Conservation (phyloP, 1,140 invertebrate genomes). For the Globodera rostochiensis region DNA sequence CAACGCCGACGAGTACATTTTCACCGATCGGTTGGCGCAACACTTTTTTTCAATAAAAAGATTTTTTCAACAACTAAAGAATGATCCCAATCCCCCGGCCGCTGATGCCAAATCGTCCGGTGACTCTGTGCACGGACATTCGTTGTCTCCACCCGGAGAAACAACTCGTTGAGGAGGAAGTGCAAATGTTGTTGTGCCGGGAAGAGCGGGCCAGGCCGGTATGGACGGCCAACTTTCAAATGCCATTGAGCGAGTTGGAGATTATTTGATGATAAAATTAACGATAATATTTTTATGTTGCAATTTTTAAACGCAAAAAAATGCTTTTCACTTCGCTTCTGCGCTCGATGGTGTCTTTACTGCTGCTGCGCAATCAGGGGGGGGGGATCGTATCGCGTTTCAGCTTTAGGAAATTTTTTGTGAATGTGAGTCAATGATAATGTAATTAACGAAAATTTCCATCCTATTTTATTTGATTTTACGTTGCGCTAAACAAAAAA, state of each 20-base stretch:
- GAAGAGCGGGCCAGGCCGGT: conserved; percentile 37
- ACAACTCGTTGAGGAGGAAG: conserved; percentile 44
- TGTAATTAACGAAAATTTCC: too few relatives aligned
- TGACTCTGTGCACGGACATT: conserved; percentile 36
- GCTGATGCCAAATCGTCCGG: conserved; percentile 33
- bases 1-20: conserved; percentile 40
- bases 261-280: background rate
- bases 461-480: too few relatives aligned
- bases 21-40: conserved; percentile 21
- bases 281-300: background rate
- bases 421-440: too few relatives aligned
- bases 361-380: too few relatives aligned
- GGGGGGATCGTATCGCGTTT: too few relatives aligned
- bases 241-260: conserved; percentile 44
- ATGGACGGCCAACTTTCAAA: conserved; percentile 43
- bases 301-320: background rate
- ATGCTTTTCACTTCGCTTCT: too few relatives aligned
- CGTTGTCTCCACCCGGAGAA: conserved; percentile 47
- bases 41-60: background rate
- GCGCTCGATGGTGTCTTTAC: too few relatives aligned
- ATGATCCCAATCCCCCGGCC: conserved; percentile 32
- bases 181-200: conserved; percentile 41
- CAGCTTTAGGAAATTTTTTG: too few relatives aligned
- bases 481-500: too few relatives aligned
- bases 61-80: conserved; percentile 11